Base-by-base conservation (phyloP, 1,140 invertebrate genomes). In the Lamellibrachia luymesi region DNA sequence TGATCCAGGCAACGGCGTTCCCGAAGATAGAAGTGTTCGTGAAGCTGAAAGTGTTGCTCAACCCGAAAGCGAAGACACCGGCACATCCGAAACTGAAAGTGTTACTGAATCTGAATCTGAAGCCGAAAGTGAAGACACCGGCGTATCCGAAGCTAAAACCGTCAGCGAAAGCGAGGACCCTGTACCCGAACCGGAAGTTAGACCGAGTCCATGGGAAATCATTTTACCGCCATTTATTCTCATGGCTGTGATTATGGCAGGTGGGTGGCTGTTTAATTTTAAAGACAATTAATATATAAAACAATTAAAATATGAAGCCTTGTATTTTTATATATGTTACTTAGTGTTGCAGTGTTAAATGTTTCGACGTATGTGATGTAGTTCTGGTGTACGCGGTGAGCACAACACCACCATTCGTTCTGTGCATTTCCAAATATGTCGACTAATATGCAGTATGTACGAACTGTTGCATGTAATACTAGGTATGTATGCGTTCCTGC, bases 141-240 rank as follows among this genome's bases (percentile, higher is more conserved):
- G 80, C n/a, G 80, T 22, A n/a, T 90, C 90, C 2, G 25, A 27
- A 91, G 90, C 90, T 91, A 5, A 80, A 80, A 80, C 2, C 25
- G 52, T 56, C 52, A 13, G 52, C 6, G 64, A 80, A 22, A 80
- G 13, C 27, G 90, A 50, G 38, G 90, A 91, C 17, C 10, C 25
- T 50, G 90, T 17, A 13, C 7, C 90, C 17, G 50, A 49, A 91
- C 49, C 90, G 38, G 90, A 91, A 51, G n/a, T 91, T 13, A 91
- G 90, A 91, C 90, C 90, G 27, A 91, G 90, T 25, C 50, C 90
- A 25, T 49, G 49, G 49, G 90, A 91, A 51, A 91, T 91, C 10
- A 91, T 91, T 27, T 8, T 49, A 13, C 90, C 90, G 10, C 90
- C 90, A 13, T 51, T 91, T 49, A 22, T 51, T 27, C 17, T 91